Percentiles rank a stretch among this genome's conserved stretches.
phyloP scores from a whole-genome alignment of 2,113 vertebrate genomes.

The Tragelaphus strepsiceros region DNA sequence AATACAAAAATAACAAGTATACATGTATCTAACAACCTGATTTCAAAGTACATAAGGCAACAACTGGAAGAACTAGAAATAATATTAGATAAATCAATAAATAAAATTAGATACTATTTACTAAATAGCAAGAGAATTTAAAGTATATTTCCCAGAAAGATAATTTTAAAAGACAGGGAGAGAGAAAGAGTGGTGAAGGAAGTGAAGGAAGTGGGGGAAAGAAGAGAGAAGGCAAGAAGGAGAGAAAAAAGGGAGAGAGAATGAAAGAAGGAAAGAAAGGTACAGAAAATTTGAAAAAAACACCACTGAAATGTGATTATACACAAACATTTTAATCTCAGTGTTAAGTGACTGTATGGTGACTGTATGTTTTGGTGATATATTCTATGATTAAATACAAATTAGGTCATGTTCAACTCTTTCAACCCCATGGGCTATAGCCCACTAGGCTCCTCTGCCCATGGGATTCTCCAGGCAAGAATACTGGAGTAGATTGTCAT shows the following conservation, averaged over 20 bases:
- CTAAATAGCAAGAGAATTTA: background rate
- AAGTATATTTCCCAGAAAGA: background rate
- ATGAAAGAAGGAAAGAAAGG: background rate
- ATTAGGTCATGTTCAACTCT: background rate
- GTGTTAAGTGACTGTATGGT: background rate
- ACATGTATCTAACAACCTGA: background rate
- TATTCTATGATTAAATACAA: background rate
- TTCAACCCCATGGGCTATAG: background rate
- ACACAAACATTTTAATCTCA: background rate
- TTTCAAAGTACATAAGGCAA: background rate
- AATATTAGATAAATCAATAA: background rate
- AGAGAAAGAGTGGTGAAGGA: background rate
- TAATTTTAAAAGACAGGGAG: background rate
- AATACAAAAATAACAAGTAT: background rate
- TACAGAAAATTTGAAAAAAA: background rate
- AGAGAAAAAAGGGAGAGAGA: background rate
- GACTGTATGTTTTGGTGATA: background rate
- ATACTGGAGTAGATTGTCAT: background rate
- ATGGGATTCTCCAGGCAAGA: background rate
- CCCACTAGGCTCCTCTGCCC: background rate
- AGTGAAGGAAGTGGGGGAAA: accelerated
- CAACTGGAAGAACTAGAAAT: background rate
- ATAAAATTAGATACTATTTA: background rate
- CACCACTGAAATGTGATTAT: background rate
- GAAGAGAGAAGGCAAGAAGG: background rate